Evolutionary conservation across 2,113 vertebrate species (phyloP), one percentile per base, ranked within the genome.

Genomic region (Aegotheles bennettii): DNA sequence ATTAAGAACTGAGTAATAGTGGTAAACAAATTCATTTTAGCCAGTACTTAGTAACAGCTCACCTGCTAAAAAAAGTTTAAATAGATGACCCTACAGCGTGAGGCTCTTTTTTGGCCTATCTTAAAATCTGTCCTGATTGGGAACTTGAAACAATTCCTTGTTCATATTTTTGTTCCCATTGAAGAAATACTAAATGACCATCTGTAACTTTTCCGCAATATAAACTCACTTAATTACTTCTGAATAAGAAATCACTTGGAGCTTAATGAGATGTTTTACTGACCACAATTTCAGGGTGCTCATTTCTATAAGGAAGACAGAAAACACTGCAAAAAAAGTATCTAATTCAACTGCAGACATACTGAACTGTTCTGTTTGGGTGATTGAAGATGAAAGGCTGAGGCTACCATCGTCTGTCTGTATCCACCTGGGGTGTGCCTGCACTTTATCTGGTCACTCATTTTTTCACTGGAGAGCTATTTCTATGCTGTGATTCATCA

Each of bases 151-250:
- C 8, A 29, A 35, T 79, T 87, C 14, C n/a, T 28, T 69, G 18
- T n/a, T 78, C 26, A 9, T 68, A 85, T 56, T 90, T 89, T 84
- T 78, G 8, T 91, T 88, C 40, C 19, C 8, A 3, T 19, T 80
- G 83, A 2, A 61, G 64, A 85, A 96, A 90, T 81, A 67, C 19
- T 26, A 59, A 84, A 87, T 69, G 38, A 63, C 85, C 56, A 59
- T 91, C 64, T 87, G 61, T 53, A 74, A 91, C 54, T 76, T 92
- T 85, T 92, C 71, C 79, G 63, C n/a, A 68, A 4, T 26, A 70
- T 83, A 87, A 97, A 90, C 47, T 86, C 92, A 87, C 42, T 61
- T 91, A 94, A 97, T 95, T 97, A 79, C 87, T 95, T 85, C 91
- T 70, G 80, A 96, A 79, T 94, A 92, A 90, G 82, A 76, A 95